Evolutionary conservation across 2,888 invertebrate species (phyloP).

Genomic region (Ceramica pisi): DNA sequence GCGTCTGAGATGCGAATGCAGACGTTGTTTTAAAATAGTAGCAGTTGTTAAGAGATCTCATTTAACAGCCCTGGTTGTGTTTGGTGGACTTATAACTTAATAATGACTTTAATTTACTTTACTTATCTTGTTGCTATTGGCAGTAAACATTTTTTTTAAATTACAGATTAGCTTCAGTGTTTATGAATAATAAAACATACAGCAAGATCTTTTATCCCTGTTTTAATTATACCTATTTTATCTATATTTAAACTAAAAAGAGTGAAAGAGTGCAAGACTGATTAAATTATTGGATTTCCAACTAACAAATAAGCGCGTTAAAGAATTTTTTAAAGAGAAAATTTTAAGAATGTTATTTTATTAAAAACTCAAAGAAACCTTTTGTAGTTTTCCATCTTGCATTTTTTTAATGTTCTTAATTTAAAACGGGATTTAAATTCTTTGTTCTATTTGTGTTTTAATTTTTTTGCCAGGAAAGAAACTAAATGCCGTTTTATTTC

Average conservation of each 20-base stretch:
- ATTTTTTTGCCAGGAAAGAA: slow-evolving; percentile 28
- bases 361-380: not conserved
- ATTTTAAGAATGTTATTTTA: not conserved
- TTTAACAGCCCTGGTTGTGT: too few species aligned
- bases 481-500: too few species aligned
- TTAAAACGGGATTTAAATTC: slow-evolving; percentile 43
- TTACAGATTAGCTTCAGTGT: too few species aligned
- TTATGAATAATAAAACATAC: not conserved
- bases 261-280: not conserved
- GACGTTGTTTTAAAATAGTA: too few species aligned
- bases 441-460: not conserved
- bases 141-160: too few species aligned
- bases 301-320: not conserved
- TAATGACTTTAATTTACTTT: not conserved
- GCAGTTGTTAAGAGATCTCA: too few species aligned
- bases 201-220: not conserved
- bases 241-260: not conserved
- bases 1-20: too few species aligned
- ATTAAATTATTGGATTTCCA: not conserved
- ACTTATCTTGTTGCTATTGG: not conserved
- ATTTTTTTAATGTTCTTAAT: slow-evolving; percentile 48
- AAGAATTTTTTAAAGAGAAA: not conserved
- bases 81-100: too few species aligned
- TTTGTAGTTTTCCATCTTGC: slow-evolving; percentile 8
- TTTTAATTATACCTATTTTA: not conserved